Percentiles rank a stretch among this genome's conserved stretches.
These are phyloP conservation scores for Phalacrocorax pelagicus DNA, from an alignment of 2,113 vertebrate genomes.

Conservation along the genomic window DNA sequence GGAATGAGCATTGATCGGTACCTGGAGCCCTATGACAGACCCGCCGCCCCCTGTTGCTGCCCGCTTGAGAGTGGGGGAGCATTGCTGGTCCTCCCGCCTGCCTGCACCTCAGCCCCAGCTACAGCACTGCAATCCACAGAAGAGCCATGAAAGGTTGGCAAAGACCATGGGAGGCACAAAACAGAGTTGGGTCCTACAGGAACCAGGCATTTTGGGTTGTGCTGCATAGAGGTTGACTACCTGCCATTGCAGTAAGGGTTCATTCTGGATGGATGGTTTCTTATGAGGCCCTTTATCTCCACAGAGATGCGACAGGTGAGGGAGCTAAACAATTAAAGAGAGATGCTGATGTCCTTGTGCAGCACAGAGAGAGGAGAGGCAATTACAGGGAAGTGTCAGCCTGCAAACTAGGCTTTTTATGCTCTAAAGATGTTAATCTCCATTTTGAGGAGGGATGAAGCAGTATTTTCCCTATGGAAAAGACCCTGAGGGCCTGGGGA, in stretches of 20 bases:
- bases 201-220: neutral
- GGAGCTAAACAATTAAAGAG: neutral
- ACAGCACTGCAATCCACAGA: neutral
- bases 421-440: neutral
- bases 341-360: neutral
- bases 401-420: neutral
- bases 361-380: neutral
- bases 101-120: neutral
- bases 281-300: neutral
- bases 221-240: neutral
- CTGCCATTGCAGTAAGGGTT: neutral
- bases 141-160: accelerated
- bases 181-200: neutral
- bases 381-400: neutral
- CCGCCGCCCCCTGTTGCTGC: accelerated
- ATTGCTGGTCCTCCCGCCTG: neutral
- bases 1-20: constrained; percentile 1
- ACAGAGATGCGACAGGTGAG: accelerated
- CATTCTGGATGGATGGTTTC: accelerated
- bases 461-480: neutral
- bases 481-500: neutral
- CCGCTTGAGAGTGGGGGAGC: neutral
- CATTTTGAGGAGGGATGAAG: neutral
- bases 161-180: accelerated
- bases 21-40: neutral